Percentiles rank a stretch among this genome's conserved stretches.
Conservation (phyloP, 92 coral and sea anemone species). For the Epizoanthus stellaris region DNA sequence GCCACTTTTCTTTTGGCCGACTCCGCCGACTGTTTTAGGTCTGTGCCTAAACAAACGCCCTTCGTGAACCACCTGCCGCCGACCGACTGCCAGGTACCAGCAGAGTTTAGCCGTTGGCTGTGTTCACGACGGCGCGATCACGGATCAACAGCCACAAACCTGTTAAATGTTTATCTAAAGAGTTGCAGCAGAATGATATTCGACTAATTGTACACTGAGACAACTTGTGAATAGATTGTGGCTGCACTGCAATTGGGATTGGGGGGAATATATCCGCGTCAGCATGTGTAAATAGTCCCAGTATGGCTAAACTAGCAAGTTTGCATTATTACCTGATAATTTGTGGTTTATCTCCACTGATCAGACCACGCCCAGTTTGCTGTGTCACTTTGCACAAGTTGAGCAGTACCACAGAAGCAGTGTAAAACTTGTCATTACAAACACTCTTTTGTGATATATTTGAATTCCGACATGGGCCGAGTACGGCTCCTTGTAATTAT, state of each 20-base stretch:
- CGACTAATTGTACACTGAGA: neutral
- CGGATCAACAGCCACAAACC: slow-evolving; percentile 16
- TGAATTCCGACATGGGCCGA: slow-evolving; percentile 1
- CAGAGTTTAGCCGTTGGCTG: neutral
- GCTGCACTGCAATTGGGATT: neutral
- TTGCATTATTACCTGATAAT: slow-evolving; percentile 22
- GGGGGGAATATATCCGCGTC: neutral
- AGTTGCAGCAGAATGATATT: neutral
- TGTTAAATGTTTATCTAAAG: neutral
- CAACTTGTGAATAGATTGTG: neutral
- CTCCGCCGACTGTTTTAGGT: too few relatives aligned
- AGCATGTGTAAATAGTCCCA: slow-evolving; percentile 16
- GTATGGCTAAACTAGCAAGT: neutral
- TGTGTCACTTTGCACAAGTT: neutral
- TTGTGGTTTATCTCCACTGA: neutral
- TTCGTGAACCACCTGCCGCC: too few relatives aligned
- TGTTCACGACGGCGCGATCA: neutral
- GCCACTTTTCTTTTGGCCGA: too few relatives aligned
- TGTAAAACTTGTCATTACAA: too few relatives aligned
- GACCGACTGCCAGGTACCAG: neutral
- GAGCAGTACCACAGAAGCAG: neutral
- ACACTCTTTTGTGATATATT: too few relatives aligned
- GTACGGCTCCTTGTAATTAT: neutral
- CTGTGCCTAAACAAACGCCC: too few relatives aligned
- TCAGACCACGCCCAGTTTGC: neutral